Percentiles rank a stretch among this genome's conserved stretches.
phyloP scores from a whole-genome alignment of 2,797 vertebrate genomes.

The Salmo trutta region DNA sequence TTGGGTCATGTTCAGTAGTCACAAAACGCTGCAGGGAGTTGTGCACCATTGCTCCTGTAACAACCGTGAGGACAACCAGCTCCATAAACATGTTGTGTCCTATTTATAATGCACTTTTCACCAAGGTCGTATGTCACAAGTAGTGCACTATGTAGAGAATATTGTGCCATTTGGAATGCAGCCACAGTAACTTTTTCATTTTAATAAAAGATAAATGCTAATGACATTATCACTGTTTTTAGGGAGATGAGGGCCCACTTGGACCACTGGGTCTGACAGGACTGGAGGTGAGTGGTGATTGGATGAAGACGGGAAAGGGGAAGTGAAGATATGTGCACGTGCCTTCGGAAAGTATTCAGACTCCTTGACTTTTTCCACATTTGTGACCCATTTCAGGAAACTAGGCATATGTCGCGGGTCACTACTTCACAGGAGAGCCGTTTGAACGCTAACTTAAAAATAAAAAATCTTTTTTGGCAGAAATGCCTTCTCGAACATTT shows the following conservation, averaged over 20 bases:
- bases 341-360: too few species aligned
- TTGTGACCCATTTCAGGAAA: too few species aligned
- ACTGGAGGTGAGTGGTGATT: slow-evolving; percentile 84
- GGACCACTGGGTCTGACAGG: slow-evolving; percentile 90
- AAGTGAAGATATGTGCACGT: background rate
- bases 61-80: background rate
- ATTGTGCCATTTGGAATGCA: background rate
- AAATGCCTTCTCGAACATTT: too few species aligned
- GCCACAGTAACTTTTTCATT: slow-evolving; percentile 25
- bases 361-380: too few species aligned
- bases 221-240: slow-evolving; percentile 52
- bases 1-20: background rate
- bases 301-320: background rate
- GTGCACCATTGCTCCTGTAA: background rate
- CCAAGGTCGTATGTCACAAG: too few species aligned
- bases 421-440: too few species aligned
- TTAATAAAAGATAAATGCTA: slow-evolving; percentile 38
- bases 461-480: too few species aligned
- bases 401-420: too few species aligned
- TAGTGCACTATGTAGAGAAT: too few species aligned
- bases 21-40: background rate
- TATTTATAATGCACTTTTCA: too few species aligned
- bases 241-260: slow-evolving; percentile 94
- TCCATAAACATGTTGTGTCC: too few species aligned
- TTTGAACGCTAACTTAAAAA: too few species aligned